Percentiles rank a stretch among this genome's conserved stretches.
Evolutionary conservation across 2,888 invertebrate genomes (phyloP).

Genomic region (Dryocosmus kuriphilus): DNA sequence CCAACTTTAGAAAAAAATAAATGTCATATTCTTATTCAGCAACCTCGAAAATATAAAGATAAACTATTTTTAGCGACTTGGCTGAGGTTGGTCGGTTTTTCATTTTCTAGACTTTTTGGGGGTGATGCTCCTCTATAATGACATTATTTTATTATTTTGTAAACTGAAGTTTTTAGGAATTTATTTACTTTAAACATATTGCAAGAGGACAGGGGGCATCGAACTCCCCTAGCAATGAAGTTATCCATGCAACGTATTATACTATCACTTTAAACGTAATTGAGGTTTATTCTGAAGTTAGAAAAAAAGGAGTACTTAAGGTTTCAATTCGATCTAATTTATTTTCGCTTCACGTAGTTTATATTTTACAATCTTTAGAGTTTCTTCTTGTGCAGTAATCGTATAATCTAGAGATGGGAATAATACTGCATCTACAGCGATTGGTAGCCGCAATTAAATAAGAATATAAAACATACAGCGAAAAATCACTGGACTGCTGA

Average conservation of each 20-base stretch:
- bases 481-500: conserved; percentile 41
- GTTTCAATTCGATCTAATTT: conserved; percentile 21
- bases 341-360: neutral
- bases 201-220: too few species aligned
- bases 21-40: too few species aligned
- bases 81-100: too few species aligned
- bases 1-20: too few species aligned
- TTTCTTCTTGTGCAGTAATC: conserved; percentile 51
- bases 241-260: too few species aligned
- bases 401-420: conserved; percentile 45
- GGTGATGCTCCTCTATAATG: too few species aligned
- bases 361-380: conserved; percentile 28
- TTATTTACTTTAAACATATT: neutral
- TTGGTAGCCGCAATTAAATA: conserved; percentile 19
- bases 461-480: conserved; percentile 42
- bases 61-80: too few species aligned
- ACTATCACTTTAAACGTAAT: neutral
- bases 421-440: conserved; percentile 35
- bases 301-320: neutral
- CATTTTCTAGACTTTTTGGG: too few species aligned
- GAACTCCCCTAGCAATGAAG: too few species aligned
- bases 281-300: neutral
- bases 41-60: too few species aligned
- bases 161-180: too few species aligned
- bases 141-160: too few species aligned